Percentiles rank a stretch among this genome's conserved stretches.
Conservation (phyloP, 2,797 vertebrate genomes). For the Ficedula albicollis region DNA sequence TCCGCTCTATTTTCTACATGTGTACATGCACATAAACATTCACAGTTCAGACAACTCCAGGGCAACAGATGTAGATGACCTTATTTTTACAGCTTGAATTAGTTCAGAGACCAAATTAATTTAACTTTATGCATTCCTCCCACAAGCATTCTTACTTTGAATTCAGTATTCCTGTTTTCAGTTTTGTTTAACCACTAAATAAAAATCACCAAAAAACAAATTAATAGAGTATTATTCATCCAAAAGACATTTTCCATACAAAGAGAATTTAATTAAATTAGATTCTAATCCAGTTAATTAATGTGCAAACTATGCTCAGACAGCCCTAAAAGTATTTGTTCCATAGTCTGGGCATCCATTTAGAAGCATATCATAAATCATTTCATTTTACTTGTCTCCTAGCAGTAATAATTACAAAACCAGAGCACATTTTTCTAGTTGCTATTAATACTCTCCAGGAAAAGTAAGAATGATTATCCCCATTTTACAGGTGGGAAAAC, state of each 20-base stretch:
- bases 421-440: conserved; percentile 22
- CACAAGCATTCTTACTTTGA: neutral
- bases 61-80: neutral
- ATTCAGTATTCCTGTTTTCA: neutral
- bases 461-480: conserved; percentile 54
- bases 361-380: conserved; percentile 45
- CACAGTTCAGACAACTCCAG: neutral
- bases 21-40: neutral
- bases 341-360: conserved; percentile 23
- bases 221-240: neutral
- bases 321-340: conserved; percentile 31
- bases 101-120: conserved; percentile 7
- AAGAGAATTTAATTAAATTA: conserved; percentile 46
- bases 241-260: neutral
- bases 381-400: conserved; percentile 42
- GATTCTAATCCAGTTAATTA: conserved; percentile 42
- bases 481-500: conserved; percentile 45
- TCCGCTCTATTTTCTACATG: neutral
- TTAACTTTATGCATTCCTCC: neutral
- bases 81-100: neutral
- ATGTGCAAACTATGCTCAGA: conserved; percentile 9
- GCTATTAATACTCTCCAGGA: conserved; percentile 40
- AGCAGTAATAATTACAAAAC: conserved; percentile 49
- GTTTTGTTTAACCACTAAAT: neutral
- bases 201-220: neutral